phyloP scores from a whole-genome alignment of 2,797 vertebrate species.

The Dendrocincla tyrannina region DNA sequence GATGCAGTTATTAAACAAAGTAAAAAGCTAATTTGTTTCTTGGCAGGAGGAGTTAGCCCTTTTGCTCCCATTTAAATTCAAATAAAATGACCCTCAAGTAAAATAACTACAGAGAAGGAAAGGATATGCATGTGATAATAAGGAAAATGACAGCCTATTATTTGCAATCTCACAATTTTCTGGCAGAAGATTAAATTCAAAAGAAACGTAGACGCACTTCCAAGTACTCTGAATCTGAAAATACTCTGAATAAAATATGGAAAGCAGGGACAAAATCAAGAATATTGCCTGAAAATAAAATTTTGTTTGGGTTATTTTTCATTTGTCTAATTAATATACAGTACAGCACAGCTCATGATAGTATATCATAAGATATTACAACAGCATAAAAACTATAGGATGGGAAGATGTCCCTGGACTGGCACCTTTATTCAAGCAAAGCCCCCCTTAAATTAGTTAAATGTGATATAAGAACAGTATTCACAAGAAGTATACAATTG shows the following conservation, averaged over 20 bases:
- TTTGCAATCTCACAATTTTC: neutral
- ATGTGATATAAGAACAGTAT: neutral
- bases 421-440: neutral
- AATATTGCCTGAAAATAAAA: neutral
- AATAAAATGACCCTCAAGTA: constrained; percentile 55
- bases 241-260: neutral
- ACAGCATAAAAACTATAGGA: neutral
- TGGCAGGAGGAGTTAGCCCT: constrained; percentile 18
- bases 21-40: constrained; percentile 64
- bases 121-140: neutral
- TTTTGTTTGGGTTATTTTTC: neutral
- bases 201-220: neutral
- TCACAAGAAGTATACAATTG: neutral
- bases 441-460: neutral
- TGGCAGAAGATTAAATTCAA: neutral
- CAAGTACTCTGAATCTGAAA: neutral
- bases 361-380: neutral
- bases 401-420: neutral
- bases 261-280: neutral
- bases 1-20: constrained; percentile 65
- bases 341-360: neutral
- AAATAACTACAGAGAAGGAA: constrained; percentile 31
- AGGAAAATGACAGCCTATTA: neutral
- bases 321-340: neutral
- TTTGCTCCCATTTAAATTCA: constrained; percentile 43